phyloP scores from a whole-genome alignment of 2,113 vertebrate species.

The Pyxicephalus adspersus region DNA sequence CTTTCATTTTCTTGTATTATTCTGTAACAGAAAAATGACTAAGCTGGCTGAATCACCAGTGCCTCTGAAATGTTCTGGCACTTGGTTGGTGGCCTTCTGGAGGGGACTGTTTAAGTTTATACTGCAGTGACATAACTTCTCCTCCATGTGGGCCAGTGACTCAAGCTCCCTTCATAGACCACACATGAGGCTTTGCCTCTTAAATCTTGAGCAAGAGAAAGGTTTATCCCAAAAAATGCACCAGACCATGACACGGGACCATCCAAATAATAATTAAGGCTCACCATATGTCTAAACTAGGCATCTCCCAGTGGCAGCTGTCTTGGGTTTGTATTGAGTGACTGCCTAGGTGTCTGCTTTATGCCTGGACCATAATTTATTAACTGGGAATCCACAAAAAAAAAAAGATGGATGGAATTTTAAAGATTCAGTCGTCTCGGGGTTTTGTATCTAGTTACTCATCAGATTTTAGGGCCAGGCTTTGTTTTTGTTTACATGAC shows the following conservation, averaged over 20 bases:
- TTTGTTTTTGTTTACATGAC: slow-evolving; percentile 39
- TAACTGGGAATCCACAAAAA: slow-evolving; percentile 9
- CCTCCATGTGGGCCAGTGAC: slow-evolving; percentile 60
- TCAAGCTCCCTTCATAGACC: slow-evolving; percentile 62
- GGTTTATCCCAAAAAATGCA: slow-evolving; percentile 55
- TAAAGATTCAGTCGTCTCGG: neutral
- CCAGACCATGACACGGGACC: slow-evolving; percentile 57
- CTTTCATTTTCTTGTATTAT: neutral
- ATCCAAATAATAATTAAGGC: slow-evolving; percentile 55
- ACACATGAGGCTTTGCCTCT: slow-evolving; percentile 60
- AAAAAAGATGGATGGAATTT: neutral
- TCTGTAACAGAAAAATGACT: slow-evolving; percentile 53
- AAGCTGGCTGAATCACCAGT: slow-evolving; percentile 57
- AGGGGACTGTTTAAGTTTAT: slow-evolving; percentile 34
- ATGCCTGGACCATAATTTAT: slow-evolving; percentile 31
- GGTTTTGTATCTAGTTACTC: neutral
- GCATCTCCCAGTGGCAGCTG: slow-evolving; percentile 45
- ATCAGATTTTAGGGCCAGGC: neutral
- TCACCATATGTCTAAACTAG: slow-evolving; percentile 51
- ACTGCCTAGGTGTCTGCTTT: slow-evolving; percentile 33
- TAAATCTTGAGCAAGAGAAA: slow-evolving; percentile 61
- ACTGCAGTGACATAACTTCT: slow-evolving; percentile 49
- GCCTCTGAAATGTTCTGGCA: slow-evolving; percentile 49
- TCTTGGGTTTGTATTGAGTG: slow-evolving; percentile 13
- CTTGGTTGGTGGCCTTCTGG: slow-evolving; percentile 48